A percentile compares a stretch with the other conserved stretches of the same genome.
These are phyloP conservation scores for Dendrolimus houi DNA, from an alignment of 2,888 invertebrate genomes.

Conservation along the genomic window DNA sequence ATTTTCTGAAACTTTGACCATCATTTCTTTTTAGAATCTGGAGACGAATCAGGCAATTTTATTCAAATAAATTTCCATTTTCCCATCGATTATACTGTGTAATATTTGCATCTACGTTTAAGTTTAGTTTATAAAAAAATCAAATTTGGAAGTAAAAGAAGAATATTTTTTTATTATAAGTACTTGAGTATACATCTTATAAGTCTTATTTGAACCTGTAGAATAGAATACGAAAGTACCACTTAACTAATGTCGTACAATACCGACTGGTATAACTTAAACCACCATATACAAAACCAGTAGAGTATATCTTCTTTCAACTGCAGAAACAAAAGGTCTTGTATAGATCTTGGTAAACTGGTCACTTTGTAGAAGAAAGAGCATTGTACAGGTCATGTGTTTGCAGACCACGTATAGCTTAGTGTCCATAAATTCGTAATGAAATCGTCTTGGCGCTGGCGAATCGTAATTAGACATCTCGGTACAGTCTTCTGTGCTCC, in stretches of 20 bases:
- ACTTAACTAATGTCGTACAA: conserved; percentile 34
- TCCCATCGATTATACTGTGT: no score
- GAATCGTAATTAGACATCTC: conserved; percentile 51
- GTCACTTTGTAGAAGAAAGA: conserved; percentile 41
- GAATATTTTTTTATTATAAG: no score
- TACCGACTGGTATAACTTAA: conserved; percentile 37
- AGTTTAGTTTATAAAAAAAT: no score
- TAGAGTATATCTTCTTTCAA: conserved; percentile 12
- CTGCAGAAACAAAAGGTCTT: conserved; percentile 31
- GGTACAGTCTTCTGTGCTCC: neutral
- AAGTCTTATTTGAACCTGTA: no score
- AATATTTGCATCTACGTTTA: no score
- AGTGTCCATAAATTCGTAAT: conserved; percentile 62
- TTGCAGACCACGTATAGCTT: conserved; percentile 50
- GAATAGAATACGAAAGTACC: no score
- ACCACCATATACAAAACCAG: conserved; percentile 31
- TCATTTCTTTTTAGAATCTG: no score
- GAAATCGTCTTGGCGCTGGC: conserved; percentile 41
- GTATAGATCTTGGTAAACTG: conserved; percentile 35
- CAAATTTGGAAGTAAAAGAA: no score
- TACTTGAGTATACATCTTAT: no score
- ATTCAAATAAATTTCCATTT: no score
- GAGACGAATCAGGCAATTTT: no score
- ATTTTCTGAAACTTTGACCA: no score
- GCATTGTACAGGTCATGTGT: conserved; percentile 60